These are phyloP conservation scores for Tarsius wallacei DNA, from an alignment of 2,797 vertebrate species.

Conservation along the genomic window DNA sequence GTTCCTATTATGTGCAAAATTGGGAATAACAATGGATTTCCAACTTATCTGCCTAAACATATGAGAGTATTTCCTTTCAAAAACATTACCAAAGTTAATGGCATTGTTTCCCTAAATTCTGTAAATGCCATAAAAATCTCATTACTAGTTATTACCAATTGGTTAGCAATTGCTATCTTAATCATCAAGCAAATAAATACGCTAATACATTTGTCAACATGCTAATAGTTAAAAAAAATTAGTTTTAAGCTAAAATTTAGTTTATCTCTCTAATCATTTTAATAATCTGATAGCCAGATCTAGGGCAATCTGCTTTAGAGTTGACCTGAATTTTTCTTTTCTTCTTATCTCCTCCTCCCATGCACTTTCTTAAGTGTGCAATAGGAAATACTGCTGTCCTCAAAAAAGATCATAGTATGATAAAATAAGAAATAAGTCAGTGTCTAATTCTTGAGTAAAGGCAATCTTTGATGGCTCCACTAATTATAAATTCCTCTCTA, in stretches of 20 bases:
- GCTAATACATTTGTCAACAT: slow-evolving; percentile 41
- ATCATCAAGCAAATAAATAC: background rate
- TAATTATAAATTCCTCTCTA: background rate
- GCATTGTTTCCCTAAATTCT: background rate
- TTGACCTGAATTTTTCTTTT: background rate
- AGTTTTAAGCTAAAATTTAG: slow-evolving; percentile 21
- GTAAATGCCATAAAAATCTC: background rate
- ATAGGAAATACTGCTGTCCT: background rate
- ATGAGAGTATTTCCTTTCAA: slow-evolving; percentile 32
- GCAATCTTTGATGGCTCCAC: background rate
- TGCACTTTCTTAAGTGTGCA: background rate
- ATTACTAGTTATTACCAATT: background rate
- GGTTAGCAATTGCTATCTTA: background rate
- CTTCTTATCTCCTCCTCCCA: background rate
- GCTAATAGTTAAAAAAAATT: background rate
- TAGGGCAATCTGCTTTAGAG: background rate
- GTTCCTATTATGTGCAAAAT: background rate
- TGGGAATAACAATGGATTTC: slow-evolving; percentile 5
- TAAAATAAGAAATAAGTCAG: background rate
- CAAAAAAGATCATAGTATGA: background rate
- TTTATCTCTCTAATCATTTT: slow-evolving; percentile 32
- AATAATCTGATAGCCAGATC: background rate
- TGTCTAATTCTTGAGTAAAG: background rate
- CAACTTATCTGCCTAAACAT: background rate
- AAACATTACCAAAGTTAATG: slow-evolving; percentile 17